phyloP scores from a whole-genome alignment of 2,797 vertebrate species.

The Acanthis flammea region DNA sequence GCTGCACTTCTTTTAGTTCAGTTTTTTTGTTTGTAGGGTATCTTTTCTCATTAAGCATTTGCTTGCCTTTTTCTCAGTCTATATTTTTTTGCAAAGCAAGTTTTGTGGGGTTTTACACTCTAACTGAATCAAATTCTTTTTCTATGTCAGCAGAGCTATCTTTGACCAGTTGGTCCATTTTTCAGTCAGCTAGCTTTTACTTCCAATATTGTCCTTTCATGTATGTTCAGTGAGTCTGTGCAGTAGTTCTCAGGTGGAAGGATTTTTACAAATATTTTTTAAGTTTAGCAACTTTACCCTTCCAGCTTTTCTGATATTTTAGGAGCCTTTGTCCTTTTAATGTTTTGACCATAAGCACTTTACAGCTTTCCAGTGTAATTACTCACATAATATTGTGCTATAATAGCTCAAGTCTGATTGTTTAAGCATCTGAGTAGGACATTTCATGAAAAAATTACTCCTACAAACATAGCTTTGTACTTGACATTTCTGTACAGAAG shows the following conservation, averaged over 20 bases:
- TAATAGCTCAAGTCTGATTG: neutral
- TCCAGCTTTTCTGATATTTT: neutral
- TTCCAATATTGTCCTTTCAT: neutral
- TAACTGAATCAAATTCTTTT: neutral
- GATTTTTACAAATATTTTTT: neutral
- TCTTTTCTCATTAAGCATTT: neutral
- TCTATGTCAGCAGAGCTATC: neutral
- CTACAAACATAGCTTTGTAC: neutral
- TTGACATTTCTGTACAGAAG: neutral
- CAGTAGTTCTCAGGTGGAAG: neutral
- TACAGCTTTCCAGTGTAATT: neutral
- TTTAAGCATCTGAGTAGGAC: neutral
- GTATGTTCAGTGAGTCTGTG: neutral
- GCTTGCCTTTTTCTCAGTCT: neutral
- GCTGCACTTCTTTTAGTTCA: neutral
- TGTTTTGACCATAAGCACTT: neutral
- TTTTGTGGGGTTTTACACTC: neutral
- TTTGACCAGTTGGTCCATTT: neutral
- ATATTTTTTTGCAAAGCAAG: neutral
- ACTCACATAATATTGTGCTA: neutral
- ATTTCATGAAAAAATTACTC: neutral
- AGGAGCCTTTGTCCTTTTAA: neutral
- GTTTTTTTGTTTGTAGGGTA: neutral
- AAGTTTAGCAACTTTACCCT: neutral
- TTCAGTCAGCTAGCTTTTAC: neutral